These are phyloP conservation scores for Xerus inauris DNA, from an alignment of 2,113 vertebrate genomes.

Conservation along the genomic window DNA sequence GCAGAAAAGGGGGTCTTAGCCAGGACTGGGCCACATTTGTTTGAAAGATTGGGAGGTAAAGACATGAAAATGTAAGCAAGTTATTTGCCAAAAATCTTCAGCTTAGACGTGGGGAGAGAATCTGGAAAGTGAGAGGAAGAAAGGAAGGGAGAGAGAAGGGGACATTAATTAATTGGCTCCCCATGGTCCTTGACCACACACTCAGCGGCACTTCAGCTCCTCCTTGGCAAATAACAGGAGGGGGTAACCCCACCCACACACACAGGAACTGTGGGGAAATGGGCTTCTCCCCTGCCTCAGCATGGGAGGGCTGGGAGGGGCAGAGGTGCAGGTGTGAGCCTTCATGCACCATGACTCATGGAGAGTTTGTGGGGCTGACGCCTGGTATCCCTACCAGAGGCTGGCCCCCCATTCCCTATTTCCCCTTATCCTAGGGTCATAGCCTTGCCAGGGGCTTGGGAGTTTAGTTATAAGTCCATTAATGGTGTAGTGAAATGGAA, in stretches of 20 bases:
- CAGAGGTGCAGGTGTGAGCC: constrained; percentile 56
- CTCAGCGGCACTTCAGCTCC: neutral
- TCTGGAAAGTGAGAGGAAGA: neutral
- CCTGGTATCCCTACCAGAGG: constrained; percentile 10
- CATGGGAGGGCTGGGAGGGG: constrained; percentile 14
- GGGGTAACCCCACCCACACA: neutral
- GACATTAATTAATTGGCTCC: neutral
- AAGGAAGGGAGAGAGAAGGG: neutral
- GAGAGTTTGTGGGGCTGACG: constrained; percentile 2
- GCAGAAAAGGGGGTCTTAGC: neutral
- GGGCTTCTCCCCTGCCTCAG: constrained; percentile 22
- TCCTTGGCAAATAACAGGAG: constrained; percentile 21
- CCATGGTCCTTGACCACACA: neutral
- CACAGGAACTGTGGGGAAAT: neutral
- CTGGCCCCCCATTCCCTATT: neutral
- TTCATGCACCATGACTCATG: constrained; percentile 65
- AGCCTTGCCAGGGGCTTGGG: neutral
- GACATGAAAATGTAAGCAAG: neutral
- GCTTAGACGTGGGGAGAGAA: neutral
- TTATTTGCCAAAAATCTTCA: constrained; percentile 7
- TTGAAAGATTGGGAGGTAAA: neutral
- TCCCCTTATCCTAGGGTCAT: neutral
- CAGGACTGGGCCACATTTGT: neutral
- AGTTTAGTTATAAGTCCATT: neutral
- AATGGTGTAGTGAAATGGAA: neutral